Evolutionary conservation across 2,113 vertebrate species (phyloP), one percentile per base, ranked within the genome.

Genomic region (Crocuta crocuta): DNA sequence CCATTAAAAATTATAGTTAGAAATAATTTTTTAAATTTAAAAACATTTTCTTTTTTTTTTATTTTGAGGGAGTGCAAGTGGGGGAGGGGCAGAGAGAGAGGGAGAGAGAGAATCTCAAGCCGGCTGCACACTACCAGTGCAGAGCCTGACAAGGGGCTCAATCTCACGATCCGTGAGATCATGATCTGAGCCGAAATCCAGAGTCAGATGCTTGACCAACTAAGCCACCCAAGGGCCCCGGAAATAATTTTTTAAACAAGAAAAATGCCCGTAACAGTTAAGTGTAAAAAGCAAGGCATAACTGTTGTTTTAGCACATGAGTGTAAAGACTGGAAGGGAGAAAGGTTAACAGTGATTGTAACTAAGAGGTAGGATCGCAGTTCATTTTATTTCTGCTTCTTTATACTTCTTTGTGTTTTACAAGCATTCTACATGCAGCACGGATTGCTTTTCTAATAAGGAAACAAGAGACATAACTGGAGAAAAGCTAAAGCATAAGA

Each of bases 381-480:
- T 92, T 76, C 16, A 90, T 80, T 91, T 83, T 86, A 48, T 76
- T 94, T 94, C n/a, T 95, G 55, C 35, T 91, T 86, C 76, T 53
- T 79, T 80, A 74, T 45, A 63, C 43, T 89, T 94, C n/a, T 26
- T 33, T 73, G 63, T 11, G 66, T 78, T 97, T 92, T 80, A 92
- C 7, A 91, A 84, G 58, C 31, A 73, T 82, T 88, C 19, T 89
- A 74, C 24, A 74, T 45, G 63, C 71, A 68, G 3, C 50, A 65
- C 63, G 2, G 61, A 53, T 87, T 91, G 24, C 15, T 93, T 95
- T 97, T 73, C 61, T 94, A 92, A 55, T 80, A 66, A 73, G 78
- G 33, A 93, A 76, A 84, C 39, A 63, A 55, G 16, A 78, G n/a
- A 65, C 84, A 71, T 76, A 65, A 85, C 90, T 95, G 28, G 61